Evolutionary conservation across 2,113 vertebrate genomes (phyloP), one percentile per base, ranked within the genome.

Genomic region (Hystrix cristata): DNA sequence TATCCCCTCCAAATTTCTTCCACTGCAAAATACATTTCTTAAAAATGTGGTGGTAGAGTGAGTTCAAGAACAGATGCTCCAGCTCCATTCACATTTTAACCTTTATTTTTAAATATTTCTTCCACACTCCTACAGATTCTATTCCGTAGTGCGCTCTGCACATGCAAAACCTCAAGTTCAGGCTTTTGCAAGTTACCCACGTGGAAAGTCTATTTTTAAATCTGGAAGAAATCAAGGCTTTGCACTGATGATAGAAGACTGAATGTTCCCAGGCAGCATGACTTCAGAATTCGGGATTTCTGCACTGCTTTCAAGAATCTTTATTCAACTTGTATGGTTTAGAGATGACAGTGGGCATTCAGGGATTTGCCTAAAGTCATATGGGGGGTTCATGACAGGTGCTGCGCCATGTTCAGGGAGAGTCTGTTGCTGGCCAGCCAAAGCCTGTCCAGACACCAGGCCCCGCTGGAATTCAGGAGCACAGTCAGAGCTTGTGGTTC

Each of bases 81-180:
- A 1, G 25, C 60, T 95, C 57, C 67, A 69, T 55, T 74, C 94
- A 94, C 91, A 92, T 87, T 86, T 90, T 88, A 92, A 90, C 89
- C 55, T 96, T 94, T 91, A 94, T 93, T 95, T 96, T 93, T 59
- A 94, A 96, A 96, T 96, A 91, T 95, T 97, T 97, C 93, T 93
- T 69, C 95, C 86, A 93, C 82, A 95, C 95, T 71, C 82, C 92
- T 78, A 76, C 27, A 0, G 87, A 88, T 88, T 62, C 86, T 23
- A 0, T 62, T 80, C 80, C 62, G 59, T 79, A 65, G 72, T 3
- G 0, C 21, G 43, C 91, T 94, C 88, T 71, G 53, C 71, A 65
- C 38, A 2, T 65, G 53, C 1, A 16, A 95, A 95, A 91, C 90
- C 92, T 95, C 65, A 59, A 90, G 94, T 95, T 97, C 53, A 82